Conservation (phyloP, 2,113 vertebrate species). For the Chrysemys picta region DNA sequence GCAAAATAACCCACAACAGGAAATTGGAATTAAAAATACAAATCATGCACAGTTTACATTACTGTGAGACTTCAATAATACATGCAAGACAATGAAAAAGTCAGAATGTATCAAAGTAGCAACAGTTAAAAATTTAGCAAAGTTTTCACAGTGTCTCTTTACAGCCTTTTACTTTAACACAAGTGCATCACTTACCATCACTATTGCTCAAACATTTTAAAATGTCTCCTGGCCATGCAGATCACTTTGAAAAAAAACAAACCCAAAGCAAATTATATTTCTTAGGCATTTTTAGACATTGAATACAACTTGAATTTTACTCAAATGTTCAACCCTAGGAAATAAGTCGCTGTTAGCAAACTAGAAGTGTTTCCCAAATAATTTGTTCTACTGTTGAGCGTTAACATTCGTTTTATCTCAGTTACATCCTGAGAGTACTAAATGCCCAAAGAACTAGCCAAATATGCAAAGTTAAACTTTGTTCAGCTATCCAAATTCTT, state of each 20-base stretch:
- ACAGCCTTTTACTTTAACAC: constrained; percentile 79
- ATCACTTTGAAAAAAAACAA: constrained; percentile 70
- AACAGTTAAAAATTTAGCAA: constrained; percentile 71
- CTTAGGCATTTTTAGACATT: constrained; percentile 68
- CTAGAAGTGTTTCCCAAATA: not conserved
- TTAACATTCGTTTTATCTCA: constrained; percentile 55
- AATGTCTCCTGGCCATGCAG: constrained; percentile 78
- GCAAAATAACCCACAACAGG: constrained; percentile 57
- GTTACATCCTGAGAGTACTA: constrained; percentile 44
- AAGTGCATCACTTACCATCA: constrained; percentile 77
- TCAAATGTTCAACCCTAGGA: constrained; percentile 53
- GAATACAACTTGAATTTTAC: constrained; percentile 50
- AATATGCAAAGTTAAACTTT: constrained; percentile 58
- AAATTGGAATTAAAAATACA: constrained; percentile 55
- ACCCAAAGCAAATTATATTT: constrained; percentile 66
- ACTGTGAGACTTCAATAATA: constrained; percentile 63
- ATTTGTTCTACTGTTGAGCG: constrained; percentile 56
- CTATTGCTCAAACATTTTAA: constrained; percentile 75
- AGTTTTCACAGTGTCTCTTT: constrained; percentile 81
- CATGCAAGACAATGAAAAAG: constrained; percentile 75
- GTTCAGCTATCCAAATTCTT: constrained; percentile 49
- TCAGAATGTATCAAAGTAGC: constrained; percentile 66
- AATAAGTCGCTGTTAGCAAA: constrained; percentile 34
- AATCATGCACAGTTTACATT: constrained; percentile 66
- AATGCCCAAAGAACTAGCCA: constrained; percentile 55